Conservation (phyloP, 2,888 invertebrate genomes). For the Esperia sulphurella region DNA sequence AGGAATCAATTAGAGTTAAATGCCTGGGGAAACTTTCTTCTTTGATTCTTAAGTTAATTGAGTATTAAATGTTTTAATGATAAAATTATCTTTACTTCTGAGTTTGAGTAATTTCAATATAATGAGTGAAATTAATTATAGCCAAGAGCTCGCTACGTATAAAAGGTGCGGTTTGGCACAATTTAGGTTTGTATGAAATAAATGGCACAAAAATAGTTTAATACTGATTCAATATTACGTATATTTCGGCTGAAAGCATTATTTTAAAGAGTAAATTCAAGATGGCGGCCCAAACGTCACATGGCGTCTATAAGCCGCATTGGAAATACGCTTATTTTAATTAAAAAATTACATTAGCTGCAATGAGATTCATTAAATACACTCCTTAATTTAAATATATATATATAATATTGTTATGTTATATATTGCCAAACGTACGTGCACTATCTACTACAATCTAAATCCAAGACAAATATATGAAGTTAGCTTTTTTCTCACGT, state of each 20-base stretch:
- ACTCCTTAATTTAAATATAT: conserved; percentile 24
- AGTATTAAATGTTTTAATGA: too few relatives aligned
- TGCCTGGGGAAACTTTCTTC: too few relatives aligned
- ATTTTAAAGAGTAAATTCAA: conserved; percentile 14
- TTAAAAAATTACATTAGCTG: conserved; percentile 43
- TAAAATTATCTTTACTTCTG: too few relatives aligned
- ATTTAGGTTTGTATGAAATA: conserved; percentile 14
- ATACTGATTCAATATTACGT: conserved; percentile 27
- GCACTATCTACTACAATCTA: conserved; percentile 59
- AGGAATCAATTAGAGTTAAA: too few relatives aligned
- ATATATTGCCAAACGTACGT: conserved; percentile 63
- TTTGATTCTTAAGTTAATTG: too few relatives aligned
- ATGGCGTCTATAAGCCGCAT: conserved; percentile 21
- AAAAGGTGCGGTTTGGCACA: conserved; percentile 36
- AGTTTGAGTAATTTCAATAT: not conserved
- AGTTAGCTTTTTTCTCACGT: conserved; percentile 26
- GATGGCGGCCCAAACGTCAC: conserved; percentile 21
- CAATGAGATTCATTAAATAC: conserved; percentile 46
- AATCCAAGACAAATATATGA: conserved; percentile 47
- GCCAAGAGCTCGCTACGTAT: not conserved
- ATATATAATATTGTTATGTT: conserved; percentile 18
- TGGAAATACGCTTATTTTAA: conserved; percentile 7
- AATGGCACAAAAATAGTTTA: conserved; percentile 41
- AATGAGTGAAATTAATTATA: not conserved
- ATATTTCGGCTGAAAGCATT: not conserved